Evolutionary conservation across 1,140 invertebrate genomes (phyloP), one percentile per base, ranked within the genome.

Genomic region (Listronotus bonariensis): DNA sequence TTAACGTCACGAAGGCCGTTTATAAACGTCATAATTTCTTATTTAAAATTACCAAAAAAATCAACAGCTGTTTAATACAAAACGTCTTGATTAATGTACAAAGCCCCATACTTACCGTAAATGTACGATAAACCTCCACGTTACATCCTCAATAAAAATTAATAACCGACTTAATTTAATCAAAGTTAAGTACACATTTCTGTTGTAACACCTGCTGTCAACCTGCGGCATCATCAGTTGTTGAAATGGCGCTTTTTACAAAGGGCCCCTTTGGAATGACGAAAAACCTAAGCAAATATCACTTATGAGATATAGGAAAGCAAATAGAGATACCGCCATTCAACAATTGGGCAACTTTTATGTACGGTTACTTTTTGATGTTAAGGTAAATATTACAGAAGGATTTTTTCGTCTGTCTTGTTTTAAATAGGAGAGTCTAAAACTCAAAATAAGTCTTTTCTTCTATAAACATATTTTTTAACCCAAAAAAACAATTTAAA

Each of bases 201-300:
- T 18, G 12, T 41, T 54, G 52, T 20, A 54, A 54, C 52, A 54
- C 52, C 52, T 54, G 52, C 52, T 54, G 52, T 54, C 52, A 54
- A 53, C 52, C 52, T 54, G 52, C 52, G 52, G 52, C 34, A 41
- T 26, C 52, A 36, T 18, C 31, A 41, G 36, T 41, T 54, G 52
- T 40, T 36, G 41, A 54, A 54, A 34, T 14, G 52, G n/a, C 52
- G 52, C 52, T n/a, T 52, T 54, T 54, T 54, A 40, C 52, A 54
- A 54, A 54, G 52, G 52, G 31, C 40, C 52, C 52, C 14, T 54
- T 54, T 54, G 41, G 36, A 54, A 36, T 54, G 36, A 54, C 52
- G 32, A 41, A 14, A 54, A 36, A 17, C 52, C 52, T 54, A 54
- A 54, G 52, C 52, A 54, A 54, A 54, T 54, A 54, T 40, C 36